Conservation (phyloP, 2,113 vertebrate species). For the Geococcyx californianus region DNA sequence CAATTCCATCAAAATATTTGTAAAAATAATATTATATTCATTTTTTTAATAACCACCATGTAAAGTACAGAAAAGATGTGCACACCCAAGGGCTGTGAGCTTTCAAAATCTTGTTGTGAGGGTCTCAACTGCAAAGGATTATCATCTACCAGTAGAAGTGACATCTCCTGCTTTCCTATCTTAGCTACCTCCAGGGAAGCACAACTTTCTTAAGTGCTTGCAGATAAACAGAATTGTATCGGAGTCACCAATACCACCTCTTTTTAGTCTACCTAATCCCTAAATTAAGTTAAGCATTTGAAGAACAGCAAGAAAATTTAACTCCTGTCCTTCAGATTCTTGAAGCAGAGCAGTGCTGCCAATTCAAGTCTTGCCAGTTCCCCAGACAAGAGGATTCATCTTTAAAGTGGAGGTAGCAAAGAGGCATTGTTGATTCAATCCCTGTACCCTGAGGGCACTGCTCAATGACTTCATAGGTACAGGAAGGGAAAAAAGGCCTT, state of each 20-base stretch:
- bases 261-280: neutral
- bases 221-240: neutral
- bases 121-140: neutral
- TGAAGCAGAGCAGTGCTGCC: neutral
- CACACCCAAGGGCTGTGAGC: neutral
- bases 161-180: neutral
- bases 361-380: neutral
- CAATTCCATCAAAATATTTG: neutral
- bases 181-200: neutral
- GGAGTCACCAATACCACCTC: neutral
- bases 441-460: neutral
- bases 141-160: neutral
- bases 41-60: neutral
- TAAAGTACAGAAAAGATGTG: neutral
- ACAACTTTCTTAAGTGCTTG: neutral
- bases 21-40: neutral
- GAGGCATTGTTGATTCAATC: neutral
- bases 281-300: neutral
- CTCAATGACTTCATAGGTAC: neutral
- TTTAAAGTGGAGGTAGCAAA: neutral
- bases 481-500: neutral
- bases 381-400: neutral
- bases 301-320: neutral
- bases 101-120: fast-evolving
- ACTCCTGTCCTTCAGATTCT: neutral